These are phyloP conservation scores for Proterorhinus semilunaris DNA, from an alignment of 2,113 vertebrate species.

Conservation along the genomic window DNA sequence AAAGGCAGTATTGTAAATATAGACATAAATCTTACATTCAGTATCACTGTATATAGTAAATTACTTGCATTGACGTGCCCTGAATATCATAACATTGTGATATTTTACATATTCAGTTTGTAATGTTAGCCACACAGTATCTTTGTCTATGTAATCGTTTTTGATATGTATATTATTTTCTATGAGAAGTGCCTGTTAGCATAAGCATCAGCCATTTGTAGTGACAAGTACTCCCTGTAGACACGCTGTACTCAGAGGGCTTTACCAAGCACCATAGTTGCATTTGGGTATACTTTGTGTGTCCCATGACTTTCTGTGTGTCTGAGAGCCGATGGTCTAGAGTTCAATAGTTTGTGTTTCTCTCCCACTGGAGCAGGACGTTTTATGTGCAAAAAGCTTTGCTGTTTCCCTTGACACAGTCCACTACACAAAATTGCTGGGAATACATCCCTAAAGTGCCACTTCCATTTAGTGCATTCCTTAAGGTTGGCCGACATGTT, in stretches of 20 bases:
- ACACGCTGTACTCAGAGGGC: no score
- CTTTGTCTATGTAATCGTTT: no score
- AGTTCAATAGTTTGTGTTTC: neutral
- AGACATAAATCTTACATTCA: no score
- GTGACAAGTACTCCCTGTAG: neutral
- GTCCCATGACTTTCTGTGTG: neutral
- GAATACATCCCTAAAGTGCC: conserved; percentile 41
- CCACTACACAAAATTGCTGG: conserved; percentile 49
- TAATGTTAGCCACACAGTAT: no score
- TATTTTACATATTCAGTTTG: no score
- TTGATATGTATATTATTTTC: no score
- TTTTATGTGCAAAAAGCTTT: conserved; percentile 73
- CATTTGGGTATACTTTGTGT: neutral
- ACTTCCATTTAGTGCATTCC: conserved; percentile 61
- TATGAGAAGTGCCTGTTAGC: neutral
- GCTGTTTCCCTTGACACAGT: conserved; percentile 49
- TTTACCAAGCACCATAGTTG: neutral
- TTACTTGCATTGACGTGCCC: no score
- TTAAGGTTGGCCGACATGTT: conserved; percentile 48
- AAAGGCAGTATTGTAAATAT: no score
- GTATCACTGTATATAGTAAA: no score
- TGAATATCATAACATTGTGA: no score
- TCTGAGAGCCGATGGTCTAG: conserved; percentile 6
- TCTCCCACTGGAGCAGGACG: conserved; percentile 26
- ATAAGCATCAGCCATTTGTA: neutral